Evolutionary conservation across 2,797 vertebrate species (phyloP), one percentile per base, ranked within the genome.

Genomic region (Sebastes oblongus): DNA sequence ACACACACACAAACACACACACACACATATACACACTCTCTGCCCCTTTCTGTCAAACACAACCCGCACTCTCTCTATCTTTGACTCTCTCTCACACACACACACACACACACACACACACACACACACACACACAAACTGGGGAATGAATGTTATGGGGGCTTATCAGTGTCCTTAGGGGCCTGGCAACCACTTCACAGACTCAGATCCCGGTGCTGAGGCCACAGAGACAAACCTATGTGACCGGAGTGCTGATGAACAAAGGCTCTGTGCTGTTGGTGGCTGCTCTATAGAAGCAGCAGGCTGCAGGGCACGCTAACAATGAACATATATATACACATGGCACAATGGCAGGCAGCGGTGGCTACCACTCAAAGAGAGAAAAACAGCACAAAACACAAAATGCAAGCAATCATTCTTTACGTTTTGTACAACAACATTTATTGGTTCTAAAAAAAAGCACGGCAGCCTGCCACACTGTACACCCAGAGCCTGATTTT

Each of bases 171-270:
- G 90, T 91, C 92, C 93, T 92, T 68, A 74, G 89, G 92, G 91
- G 85, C 72, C 87, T 91, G 93, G 94, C 91, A 92, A 87, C 82
- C 82, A 91, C 93, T 93, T 94, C 93, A 93, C 92, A 93, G 91
- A 82, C 87, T 91, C 81, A 64, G 77, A 90, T 91, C 91, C 83
- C 75, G 66, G 84, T 61, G 66, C 86, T 14, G 87, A 87, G 92
- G 90, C 93, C 92, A 89, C 85, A 90, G 91, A 91, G 87, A 89
- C 89, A 66, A 92, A 93, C 89, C 90, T 91, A 89, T 92, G 93
- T 90, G 93, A 93, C 81, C 86, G 71, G 89, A 86, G 88, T 86
- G 24, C 85, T 80, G 73, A 93, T 91, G 89, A 92, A 93, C 85
- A 90, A 85, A 84, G 78, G 72, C 81, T 82, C 76, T 73, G 75